phyloP scores from a whole-genome alignment of 1,140 invertebrate genomes.

The Monochamus saltuarius region DNA sequence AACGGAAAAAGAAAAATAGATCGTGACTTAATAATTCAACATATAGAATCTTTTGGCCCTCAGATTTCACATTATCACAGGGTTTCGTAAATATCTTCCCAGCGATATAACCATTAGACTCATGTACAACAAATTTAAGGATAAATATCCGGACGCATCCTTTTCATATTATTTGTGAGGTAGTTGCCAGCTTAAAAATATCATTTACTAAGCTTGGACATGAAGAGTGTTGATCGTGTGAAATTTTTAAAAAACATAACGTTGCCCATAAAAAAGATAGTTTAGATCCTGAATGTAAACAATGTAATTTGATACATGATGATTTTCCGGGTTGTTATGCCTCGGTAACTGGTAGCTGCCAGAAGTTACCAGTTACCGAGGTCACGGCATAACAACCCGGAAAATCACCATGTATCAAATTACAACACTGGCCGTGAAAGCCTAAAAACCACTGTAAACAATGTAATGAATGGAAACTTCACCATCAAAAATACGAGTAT shows the following conservation, averaged over 20 bases:
- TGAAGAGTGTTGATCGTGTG: constrained; percentile 24
- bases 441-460: too few species aligned
- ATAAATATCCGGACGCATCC: constrained; percentile 5
- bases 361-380: too few species aligned
- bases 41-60: too few species aligned
- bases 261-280: constrained; percentile 14
- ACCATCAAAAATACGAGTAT: not conserved
- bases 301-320: too few species aligned
- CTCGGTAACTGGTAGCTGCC: too few species aligned
- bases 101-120: constrained; percentile 14
- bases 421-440: too few species aligned
- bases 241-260: constrained; percentile 25
- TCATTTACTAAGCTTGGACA: constrained; percentile 24
- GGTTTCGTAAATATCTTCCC: not conserved
- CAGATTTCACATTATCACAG: too few species aligned
- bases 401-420: too few species aligned
- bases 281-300: constrained; percentile 7
- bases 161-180: constrained; percentile 22
- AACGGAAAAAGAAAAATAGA: too few species aligned
- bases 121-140: constrained; percentile 21
- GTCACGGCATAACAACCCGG: too few species aligned
- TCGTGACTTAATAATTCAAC: too few species aligned
- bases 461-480: constrained; percentile 7
- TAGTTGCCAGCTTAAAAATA: constrained; percentile 23
- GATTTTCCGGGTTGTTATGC: too few species aligned